Percentiles rank a stretch among this genome's conserved stretches.
phyloP scores from a whole-genome alignment of 2,797 vertebrate species.

The Semotilus atromaculatus region DNA sequence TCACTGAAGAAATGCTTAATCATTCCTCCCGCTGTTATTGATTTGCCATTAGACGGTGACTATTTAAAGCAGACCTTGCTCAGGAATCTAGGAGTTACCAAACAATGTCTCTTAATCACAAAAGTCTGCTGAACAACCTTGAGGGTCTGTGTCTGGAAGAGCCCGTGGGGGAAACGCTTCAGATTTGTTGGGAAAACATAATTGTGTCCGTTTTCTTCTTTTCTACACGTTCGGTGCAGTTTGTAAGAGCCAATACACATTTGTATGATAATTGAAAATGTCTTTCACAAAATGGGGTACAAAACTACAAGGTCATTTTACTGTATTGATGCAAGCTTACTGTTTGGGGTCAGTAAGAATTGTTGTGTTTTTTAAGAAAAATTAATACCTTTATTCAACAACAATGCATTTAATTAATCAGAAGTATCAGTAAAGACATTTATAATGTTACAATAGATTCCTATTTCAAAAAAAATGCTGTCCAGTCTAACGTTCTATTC shows the following conservation, averaged over 20 bases:
- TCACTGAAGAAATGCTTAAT: conserved; percentile 79
- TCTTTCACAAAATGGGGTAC: background rate
- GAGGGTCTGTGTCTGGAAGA: conserved; percentile 26
- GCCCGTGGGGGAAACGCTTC: background rate
- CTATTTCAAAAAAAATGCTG: background rate
- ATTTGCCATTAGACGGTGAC: conserved; percentile 80
- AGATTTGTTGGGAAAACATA: background rate
- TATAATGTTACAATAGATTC: background rate
- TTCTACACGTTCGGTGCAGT: background rate
- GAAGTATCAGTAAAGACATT: no score
- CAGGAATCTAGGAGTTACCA: conserved; percentile 58
- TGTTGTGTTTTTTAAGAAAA: no score
- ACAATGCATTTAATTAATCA: background rate
- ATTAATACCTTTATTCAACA: background rate
- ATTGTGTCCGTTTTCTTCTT: background rate
- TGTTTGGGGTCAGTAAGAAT: background rate
- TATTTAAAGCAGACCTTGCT: conserved; percentile 77
- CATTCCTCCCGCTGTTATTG: conserved; percentile 72
- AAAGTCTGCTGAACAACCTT: conserved; percentile 66
- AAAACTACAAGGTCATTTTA: background rate
- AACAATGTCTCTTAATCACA: conserved; percentile 70
- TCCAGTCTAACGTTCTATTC: background rate
- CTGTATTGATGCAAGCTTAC: background rate
- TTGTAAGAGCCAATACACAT: background rate
- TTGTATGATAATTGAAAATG: background rate